Conservation (phyloP, 2,797 vertebrate genomes). For the Sebastes taczanowskii region DNA sequence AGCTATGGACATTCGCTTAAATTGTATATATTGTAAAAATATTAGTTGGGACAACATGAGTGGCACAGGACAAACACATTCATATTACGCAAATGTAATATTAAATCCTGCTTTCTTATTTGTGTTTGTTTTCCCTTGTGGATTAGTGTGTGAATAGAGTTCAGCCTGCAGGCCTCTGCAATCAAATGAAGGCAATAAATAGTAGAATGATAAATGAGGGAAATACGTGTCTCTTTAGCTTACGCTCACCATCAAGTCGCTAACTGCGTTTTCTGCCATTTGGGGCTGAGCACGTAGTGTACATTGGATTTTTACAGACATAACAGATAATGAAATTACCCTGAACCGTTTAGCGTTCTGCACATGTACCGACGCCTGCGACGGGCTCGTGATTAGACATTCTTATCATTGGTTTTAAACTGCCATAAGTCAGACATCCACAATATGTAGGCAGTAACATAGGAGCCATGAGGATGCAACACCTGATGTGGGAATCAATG, state of each 20-base stretch:
- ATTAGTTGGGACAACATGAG: not conserved
- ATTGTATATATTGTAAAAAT: not conserved
- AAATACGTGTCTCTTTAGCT: not conserved
- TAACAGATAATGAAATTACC: not conserved
- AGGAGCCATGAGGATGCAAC: not conserved
- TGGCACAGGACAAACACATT: not conserved
- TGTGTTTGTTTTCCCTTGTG: not conserved
- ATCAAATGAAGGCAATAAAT: not conserved
- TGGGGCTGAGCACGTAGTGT: not conserved
- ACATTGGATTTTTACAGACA: not conserved
- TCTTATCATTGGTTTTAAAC: not conserved
- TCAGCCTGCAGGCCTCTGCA: not conserved
- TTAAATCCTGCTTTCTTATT: not conserved
- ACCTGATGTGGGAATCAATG: constrained; percentile 13
- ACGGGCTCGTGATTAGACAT: not conserved
- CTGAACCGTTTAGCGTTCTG: not conserved
- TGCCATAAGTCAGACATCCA: not conserved
- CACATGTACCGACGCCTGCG: not conserved
- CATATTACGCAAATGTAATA: not conserved
- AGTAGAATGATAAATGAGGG: not conserved
- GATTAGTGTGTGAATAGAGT: not conserved
- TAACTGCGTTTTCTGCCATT: not conserved
- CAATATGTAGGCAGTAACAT: constrained; percentile 8
- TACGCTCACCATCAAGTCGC: not conserved
- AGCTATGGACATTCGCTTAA: not conserved